Conservation (phyloP, 1,140 invertebrate genomes). For the Sycophaga agraensis region DNA sequence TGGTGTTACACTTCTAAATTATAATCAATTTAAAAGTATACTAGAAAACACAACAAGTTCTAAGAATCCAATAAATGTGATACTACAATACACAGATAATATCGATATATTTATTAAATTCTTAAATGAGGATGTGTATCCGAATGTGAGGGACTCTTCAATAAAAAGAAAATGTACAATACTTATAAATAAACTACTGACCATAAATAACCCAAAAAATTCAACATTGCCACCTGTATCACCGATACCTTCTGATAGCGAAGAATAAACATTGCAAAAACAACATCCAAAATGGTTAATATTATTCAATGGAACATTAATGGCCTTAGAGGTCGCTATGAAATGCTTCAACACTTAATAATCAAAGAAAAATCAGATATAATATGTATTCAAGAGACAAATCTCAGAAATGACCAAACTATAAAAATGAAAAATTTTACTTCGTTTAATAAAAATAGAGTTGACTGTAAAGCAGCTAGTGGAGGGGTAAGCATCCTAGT, state of each 20-base stretch:
- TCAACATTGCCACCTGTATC: no score
- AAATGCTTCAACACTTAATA: no score
- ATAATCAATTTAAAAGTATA: no score
- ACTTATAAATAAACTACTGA: not conserved
- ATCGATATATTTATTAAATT: no score
- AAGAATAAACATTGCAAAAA: not conserved
- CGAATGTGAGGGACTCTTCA: no score
- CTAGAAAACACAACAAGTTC: not conserved
- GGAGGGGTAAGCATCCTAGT: slow-evolving; percentile 36
- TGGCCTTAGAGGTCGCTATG: not conserved
- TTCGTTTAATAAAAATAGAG: slow-evolving; percentile 31
- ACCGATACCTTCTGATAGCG: not conserved
- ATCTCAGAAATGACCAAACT: not conserved
- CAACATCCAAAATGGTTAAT: not conserved
- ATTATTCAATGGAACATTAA: not conserved
- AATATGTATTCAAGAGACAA: no score
- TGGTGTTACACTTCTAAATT: not conserved
- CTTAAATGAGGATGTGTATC: no score
- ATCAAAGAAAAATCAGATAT: no score
- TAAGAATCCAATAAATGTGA: not conserved
- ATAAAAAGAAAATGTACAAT: no score
- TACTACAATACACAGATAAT: not conserved
- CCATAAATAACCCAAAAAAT: no score
- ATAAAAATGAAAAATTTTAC: not conserved
- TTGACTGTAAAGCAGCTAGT: slow-evolving; percentile 28